Conservation (phyloP, 2,797 vertebrate genomes). For the Diplodus puntazzo region DNA sequence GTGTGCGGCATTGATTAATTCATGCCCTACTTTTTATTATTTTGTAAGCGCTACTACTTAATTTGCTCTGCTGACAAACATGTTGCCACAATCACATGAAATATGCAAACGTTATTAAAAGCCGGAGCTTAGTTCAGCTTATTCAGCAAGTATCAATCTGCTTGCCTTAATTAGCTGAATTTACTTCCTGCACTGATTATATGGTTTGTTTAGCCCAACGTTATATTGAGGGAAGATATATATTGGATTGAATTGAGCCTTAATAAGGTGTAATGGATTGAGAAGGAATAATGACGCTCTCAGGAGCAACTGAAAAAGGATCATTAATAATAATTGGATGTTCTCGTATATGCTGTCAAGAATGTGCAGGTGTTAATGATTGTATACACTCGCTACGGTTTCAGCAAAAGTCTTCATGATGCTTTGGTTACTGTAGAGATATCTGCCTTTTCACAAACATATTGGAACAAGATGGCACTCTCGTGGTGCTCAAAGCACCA, state of each 20-base stretch:
- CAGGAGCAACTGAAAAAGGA: constrained; percentile 29
- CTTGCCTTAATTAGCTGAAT: constrained; percentile 32
- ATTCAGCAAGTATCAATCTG: constrained; percentile 38
- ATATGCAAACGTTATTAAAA: constrained; percentile 46
- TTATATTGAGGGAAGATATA: constrained; percentile 16
- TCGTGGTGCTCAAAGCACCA: no score
- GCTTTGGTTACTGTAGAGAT: no score
- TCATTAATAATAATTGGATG: constrained; percentile 12
- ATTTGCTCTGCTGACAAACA: constrained; percentile 40
- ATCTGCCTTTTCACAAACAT: no score
- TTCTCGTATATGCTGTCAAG: constrained; percentile 11
- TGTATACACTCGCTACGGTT: neutral
- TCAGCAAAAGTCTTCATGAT: neutral
- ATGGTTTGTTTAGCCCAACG: constrained; percentile 19
- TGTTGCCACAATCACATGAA: constrained; percentile 46
- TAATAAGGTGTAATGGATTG: constrained; percentile 21
- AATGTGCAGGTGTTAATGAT: constrained; percentile 10
- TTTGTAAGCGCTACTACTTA: constrained; percentile 3
- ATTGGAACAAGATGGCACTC: no score
- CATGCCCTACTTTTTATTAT: constrained; percentile 26
- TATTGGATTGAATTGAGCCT: constrained; percentile 16
- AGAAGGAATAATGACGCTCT: constrained; percentile 19
- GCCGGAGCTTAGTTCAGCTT: constrained; percentile 10
- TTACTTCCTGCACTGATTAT: constrained; percentile 24
- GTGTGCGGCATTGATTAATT: constrained; percentile 14